A percentile compares a stretch with the other conserved stretches of the same genome.
Evolutionary conservation across 1,140 invertebrate species (phyloP).

Genomic region (Philopotamus ludificatus): DNA sequence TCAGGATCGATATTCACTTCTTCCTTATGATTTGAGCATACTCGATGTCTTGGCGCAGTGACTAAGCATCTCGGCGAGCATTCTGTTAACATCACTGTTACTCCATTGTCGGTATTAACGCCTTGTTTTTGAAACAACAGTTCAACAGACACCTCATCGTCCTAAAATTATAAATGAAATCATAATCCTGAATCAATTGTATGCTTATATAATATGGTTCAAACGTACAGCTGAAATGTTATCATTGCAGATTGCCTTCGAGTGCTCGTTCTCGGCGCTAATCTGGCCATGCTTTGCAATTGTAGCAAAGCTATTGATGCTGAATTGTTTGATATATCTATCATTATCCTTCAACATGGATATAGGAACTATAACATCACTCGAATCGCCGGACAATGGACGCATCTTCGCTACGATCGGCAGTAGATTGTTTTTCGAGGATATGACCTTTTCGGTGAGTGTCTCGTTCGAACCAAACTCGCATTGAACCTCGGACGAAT

Average conservation of each 20-base stretch:
- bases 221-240: conserved; percentile 25
- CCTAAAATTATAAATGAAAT: conserved; percentile 23
- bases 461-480: conserved; percentile 32
- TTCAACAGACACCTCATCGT: conserved; percentile 32
- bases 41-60: conserved; percentile 54
- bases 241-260: conserved; percentile 21
- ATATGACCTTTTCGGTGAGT: not conserved
- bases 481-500: conserved; percentile 24
- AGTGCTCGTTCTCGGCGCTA: not conserved
- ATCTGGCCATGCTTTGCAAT: not conserved
- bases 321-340: conserved; percentile 14
- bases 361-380: conserved; percentile 10
- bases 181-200: not conserved
- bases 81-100: conserved; percentile 10
- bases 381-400: conserved; percentile 11
- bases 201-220: not conserved
- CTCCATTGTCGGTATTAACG: not conserved
- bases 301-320: conserved; percentile 7
- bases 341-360: conserved; percentile 6
- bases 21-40: conserved; percentile 63
- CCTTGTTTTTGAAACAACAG: conserved; percentile 19
- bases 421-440: not conserved
- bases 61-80: conserved; percentile 57
- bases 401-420: conserved; percentile 18
- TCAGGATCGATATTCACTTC: conserved; percentile 62